Evolutionary conservation across 2,113 vertebrate species (phyloP), one percentile per base, ranked within the genome.

Genomic region (Ictidomys tridecemlineatus): DNA sequence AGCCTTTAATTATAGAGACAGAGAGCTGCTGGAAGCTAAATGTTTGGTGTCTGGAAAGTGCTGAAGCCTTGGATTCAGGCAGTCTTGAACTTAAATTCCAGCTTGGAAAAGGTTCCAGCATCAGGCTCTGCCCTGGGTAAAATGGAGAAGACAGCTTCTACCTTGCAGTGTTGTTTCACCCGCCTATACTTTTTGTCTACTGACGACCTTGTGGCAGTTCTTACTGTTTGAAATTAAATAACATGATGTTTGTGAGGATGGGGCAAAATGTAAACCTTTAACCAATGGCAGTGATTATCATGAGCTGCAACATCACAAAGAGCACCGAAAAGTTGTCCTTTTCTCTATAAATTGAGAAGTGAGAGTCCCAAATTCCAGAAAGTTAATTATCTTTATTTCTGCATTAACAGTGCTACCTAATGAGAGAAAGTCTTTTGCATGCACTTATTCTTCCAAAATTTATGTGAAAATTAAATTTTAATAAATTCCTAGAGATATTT

Each of bases 401-500:
- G 39, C 94, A 53, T 91, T 51, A 95, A 56, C 34, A 58, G 16
- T 95, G 24, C 72, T 85, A 18, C 17, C 16, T 58, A 86, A 69
- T 30, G 30, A 77, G 42, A 88, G 26, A 82, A 89, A 91, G 83
- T 83, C 12, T 91, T 94, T 92, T 42, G 26, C 28, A 89, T 34
- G 76, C 45, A 67, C 5, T 70, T 28, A 28, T 79, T 91, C 42
- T 85, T 88, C 20, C 45, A 87, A 92, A 95, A 22, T 90, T 42
- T 79, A 39, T 79, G 6, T 93, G 34, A 30, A 94, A 95, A 95
- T 77, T 88, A 32, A 26, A 37, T 93, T 86, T 86, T 86, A 51
- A 79, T 45, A 69, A 82, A 91, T 82, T 53, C 32, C 22, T 84
- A 42, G 37, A 34, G 2, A 39, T 94, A 72, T 34, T 42, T 95